These are phyloP conservation scores for Elysia crispata DNA, from an alignment of 2,888 invertebrate species.

Conservation along the genomic window DNA sequence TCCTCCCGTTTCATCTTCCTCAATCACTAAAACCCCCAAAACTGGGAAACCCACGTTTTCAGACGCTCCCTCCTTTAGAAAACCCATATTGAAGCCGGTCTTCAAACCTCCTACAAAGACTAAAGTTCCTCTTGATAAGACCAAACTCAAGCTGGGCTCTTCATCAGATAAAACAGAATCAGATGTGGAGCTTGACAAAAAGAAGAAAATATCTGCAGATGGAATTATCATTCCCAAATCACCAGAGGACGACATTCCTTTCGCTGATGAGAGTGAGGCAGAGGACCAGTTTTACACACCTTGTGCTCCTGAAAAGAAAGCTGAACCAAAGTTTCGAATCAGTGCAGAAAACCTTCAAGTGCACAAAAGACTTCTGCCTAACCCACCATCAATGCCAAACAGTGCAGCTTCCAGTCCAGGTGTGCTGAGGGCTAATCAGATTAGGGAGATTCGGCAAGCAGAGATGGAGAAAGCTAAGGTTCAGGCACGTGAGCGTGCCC, in stretches of 20 bases:
- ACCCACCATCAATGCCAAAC: conserved; percentile 53
- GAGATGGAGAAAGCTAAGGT: conserved; percentile 76
- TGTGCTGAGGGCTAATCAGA: conserved; percentile 78
- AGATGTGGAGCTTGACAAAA: conserved; percentile 47
- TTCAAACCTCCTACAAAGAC: conserved; percentile 36
- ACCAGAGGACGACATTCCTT: conserved; percentile 67
- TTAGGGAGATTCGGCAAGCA: conserved; percentile 60
- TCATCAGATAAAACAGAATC: conserved; percentile 51
- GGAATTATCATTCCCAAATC: conserved; percentile 58
- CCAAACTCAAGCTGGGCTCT: conserved; percentile 55
- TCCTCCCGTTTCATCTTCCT: not conserved
- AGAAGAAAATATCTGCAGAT: conserved; percentile 68
- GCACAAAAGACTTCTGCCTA: conserved; percentile 65
- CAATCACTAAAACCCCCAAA: not conserved
- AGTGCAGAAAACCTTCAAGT: conserved; percentile 15
- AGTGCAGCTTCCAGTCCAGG: conserved; percentile 40
- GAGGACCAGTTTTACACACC: conserved; percentile 72
- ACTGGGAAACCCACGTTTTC: not conserved
- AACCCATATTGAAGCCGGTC: not conserved
- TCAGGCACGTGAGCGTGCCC: conserved; percentile 82
- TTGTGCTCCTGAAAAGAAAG: conserved; percentile 60
- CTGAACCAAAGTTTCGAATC: conserved; percentile 28
- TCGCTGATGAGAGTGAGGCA: conserved; percentile 71
- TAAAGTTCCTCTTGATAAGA: conserved; percentile 64
- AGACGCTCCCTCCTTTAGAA: not conserved